Base-by-base conservation (phyloP, 2,888 invertebrate genomes). In the Leptinotarsa haldemani region DNA sequence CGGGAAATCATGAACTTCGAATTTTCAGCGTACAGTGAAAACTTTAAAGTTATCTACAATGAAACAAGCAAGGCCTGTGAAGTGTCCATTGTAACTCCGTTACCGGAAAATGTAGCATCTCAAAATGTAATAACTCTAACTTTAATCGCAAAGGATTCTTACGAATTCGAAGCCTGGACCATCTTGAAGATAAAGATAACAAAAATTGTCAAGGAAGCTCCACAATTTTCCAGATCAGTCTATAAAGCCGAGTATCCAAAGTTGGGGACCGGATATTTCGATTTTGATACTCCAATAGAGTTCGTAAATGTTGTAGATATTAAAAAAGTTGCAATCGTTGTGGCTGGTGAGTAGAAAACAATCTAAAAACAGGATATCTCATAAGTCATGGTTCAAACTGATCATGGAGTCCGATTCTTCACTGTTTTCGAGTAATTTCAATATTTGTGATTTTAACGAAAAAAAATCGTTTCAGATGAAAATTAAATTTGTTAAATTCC, bases 1-100 rank as follows among this genome's bases (percentile, higher is more conserved):
- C 16, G 2, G 16, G 30, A n/a, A 18, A 15, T 61, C 40, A 61
- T 16, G 30, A 15, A 30, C 5, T 61, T 16, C 30, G n/a, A 5
- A 71, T 64, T 79, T 79, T 40, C 64, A 79, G 79, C 64, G 13
- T 78, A 77, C 53, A 47, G 15, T 1, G 46, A 58, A 20, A 70
- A 77, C 65, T 77, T 77, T 47, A 40, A 65, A 7, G 52, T 77
- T 16, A 50, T 5, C 25, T 75, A 73, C n/a, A 52, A 65, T 50
- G 13, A 12, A 12, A 30, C 22, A 68, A 5, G n/a, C 3, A 40
- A 22, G 12, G 15, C 20, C 16, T 75, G 65, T 52, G 40, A 25
- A 7, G 58, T 75, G 18, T 5, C 53, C 2, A 48, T 75, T 16
- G 47, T 30, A 66, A 63, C 22, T 3, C 18, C 52, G 48, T 56